Evolutionary conservation across 53 echinoderm and acorn worm genomes (phyloP).

Genomic region (Actinopyga echinites): DNA sequence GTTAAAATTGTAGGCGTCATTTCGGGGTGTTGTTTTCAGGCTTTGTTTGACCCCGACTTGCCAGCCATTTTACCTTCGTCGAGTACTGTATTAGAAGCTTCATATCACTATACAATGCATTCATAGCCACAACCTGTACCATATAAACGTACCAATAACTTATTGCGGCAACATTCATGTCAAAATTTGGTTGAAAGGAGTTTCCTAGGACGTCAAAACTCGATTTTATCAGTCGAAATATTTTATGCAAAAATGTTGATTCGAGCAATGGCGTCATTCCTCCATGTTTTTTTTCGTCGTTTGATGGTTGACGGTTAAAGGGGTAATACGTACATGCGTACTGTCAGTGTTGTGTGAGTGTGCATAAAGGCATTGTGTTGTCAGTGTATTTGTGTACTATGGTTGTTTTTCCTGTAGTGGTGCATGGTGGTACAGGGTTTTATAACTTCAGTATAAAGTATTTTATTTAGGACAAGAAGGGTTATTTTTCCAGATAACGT

Average conservation of each 20-base stretch:
- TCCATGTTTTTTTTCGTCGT: slow-evolving; percentile 33
- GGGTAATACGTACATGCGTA: slow-evolving; percentile 4
- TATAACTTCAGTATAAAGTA: too few species aligned
- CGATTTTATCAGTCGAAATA: slow-evolving; percentile 11
- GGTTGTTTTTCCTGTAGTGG: neutral
- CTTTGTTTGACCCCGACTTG: slow-evolving; percentile 99
- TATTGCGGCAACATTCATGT: too few species aligned
- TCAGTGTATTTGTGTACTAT: neutral
- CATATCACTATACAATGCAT: too few species aligned
- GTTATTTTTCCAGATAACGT: too few species aligned
- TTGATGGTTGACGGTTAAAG: slow-evolving; percentile 40
- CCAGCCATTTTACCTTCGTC: slow-evolving; percentile 85
- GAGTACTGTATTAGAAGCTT: slow-evolving; percentile 13
- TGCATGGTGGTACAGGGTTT: too few species aligned
- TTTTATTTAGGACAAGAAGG: too few species aligned
- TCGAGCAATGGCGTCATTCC: slow-evolving; percentile 36
- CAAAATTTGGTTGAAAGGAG: too few species aligned
- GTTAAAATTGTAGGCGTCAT: slow-evolving; percentile 79
- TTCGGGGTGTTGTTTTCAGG: slow-evolving; percentile 99
- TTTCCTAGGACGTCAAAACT: neutral
- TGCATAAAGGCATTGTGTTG: neutral
- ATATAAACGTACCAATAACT: too few species aligned
- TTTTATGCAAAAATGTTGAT: slow-evolving; percentile 44
- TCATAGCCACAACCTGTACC: too few species aligned
- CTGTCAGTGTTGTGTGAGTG: neutral